These are phyloP conservation scores for Anneissia japonica DNA, from an alignment of 35 echinoderm and acorn worm species.

Conservation along the genomic window DNA sequence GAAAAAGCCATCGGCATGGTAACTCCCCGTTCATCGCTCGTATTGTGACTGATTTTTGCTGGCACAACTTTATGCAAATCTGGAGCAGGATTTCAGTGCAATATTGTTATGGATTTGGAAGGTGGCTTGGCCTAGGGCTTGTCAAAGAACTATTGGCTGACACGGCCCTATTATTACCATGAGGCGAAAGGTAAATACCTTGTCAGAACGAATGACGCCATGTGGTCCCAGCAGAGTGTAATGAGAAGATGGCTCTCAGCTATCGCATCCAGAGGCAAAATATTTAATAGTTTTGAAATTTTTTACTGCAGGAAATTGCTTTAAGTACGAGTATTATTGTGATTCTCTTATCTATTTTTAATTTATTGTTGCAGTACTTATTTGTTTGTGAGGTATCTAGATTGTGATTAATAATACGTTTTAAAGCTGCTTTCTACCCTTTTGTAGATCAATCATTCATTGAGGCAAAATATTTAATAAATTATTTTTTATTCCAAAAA, in stretches of 20 bases:
- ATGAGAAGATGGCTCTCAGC: background rate
- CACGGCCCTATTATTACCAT: background rate
- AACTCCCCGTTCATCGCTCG: background rate
- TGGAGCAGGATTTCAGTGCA: background rate
- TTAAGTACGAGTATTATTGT: no score
- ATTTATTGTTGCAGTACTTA: no score
- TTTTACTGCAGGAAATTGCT: no score
- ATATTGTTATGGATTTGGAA: background rate
- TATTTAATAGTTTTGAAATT: background rate
- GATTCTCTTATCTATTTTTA: no score
- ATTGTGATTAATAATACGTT: no score
- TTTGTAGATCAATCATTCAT: no score
- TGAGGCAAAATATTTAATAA: no score
- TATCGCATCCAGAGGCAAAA: background rate
- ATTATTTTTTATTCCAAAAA: no score
- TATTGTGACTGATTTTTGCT: background rate
- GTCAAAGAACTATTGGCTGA: background rate
- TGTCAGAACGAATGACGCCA: background rate
- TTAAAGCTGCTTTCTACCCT: no score
- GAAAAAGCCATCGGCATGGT: background rate
- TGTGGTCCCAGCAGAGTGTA: background rate
- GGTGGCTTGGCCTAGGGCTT: background rate
- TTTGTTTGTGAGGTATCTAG: no score
- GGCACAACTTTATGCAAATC: background rate
- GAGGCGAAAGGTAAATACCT: background rate